Evolutionary conservation across 2,113 vertebrate genomes (phyloP).

Genomic region (Mormyrus lacerda): DNA sequence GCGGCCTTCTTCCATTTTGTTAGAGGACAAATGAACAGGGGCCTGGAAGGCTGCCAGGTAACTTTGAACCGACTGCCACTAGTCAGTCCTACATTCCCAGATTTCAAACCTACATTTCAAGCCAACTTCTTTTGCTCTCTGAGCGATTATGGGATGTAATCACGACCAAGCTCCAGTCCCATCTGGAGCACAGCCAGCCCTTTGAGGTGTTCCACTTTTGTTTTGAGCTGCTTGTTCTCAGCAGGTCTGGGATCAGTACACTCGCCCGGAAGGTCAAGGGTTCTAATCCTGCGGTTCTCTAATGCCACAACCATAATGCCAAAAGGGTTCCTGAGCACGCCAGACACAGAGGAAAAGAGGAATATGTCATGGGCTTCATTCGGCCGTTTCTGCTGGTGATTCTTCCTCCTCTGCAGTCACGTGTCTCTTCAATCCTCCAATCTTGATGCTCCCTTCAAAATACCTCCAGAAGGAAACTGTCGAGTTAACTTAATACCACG

Average conservation of each 20-base stretch:
- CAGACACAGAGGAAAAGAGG: neutral
- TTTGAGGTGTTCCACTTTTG: neutral
- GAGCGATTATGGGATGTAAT: neutral
- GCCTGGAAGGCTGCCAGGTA: neutral
- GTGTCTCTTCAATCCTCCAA: neutral
- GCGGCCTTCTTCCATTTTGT: neutral
- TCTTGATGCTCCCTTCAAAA: neutral
- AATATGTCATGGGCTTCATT: neutral
- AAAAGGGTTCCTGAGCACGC: neutral
- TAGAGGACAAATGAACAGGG: neutral
- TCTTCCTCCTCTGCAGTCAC: neutral
- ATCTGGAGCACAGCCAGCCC: neutral
- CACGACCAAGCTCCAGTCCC: neutral
- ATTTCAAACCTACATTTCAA: neutral
- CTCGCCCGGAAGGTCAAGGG: neutral
- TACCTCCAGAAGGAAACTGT: neutral
- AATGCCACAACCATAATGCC: neutral
- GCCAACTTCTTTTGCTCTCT: neutral
- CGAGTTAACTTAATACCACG: neutral
- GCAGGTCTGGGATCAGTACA: neutral
- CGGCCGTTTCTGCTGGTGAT: neutral
- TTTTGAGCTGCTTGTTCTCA: neutral
- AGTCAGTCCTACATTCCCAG: constrained; percentile 1
- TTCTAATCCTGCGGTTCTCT: neutral
- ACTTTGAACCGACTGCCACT: neutral